These are phyloP conservation scores for Caenorhabditis afra DNA, from an alignment of 2,888 invertebrate genomes.

Conservation along the genomic window DNA sequence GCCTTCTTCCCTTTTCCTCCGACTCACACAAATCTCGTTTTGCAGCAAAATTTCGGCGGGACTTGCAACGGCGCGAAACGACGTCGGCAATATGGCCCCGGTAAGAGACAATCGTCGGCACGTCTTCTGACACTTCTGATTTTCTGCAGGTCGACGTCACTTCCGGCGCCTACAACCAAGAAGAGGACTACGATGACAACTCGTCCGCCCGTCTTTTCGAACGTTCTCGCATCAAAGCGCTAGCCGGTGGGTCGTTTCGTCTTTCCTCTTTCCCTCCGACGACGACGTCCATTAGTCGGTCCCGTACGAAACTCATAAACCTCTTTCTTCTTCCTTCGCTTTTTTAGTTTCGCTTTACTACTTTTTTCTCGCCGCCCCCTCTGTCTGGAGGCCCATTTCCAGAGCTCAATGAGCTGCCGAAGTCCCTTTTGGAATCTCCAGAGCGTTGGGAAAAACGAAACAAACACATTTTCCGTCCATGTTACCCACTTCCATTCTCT, in stretches of 20 bases:
- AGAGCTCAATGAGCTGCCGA: background rate
- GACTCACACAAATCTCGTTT: constrained; percentile 29
- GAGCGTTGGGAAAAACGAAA: too few species aligned
- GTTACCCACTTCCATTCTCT: background rate
- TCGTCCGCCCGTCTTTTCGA: constrained; percentile 99
- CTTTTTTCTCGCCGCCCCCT: constrained; percentile 9
- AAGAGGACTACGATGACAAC: constrained; percentile 98
- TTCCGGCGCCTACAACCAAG: constrained; percentile 66
- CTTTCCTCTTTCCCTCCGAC: background rate
- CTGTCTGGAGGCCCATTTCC: background rate
- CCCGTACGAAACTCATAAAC: constrained; percentile 36
- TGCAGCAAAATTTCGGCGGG: constrained; percentile 67
- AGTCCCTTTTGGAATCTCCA: too few species aligned
- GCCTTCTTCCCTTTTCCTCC: constrained; percentile 4
- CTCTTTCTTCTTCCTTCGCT: constrained; percentile 11
- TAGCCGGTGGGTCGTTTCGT: constrained; percentile 87
- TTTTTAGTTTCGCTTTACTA: constrained; percentile 7
- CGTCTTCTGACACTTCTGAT: background rate
- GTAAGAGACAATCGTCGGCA: constrained; percentile 26
- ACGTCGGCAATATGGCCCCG: constrained; percentile 64
- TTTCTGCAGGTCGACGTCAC: constrained; percentile 61
- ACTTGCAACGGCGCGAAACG: constrained; percentile 64
- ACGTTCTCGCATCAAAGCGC: constrained; percentile 97
- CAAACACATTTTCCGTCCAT: background rate
- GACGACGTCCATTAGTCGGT: constrained; percentile 28